Percentiles rank a stretch among this genome's conserved stretches.
Conservation (phyloP, 2,888 invertebrate genomes). For the Calliopum simillimum region DNA sequence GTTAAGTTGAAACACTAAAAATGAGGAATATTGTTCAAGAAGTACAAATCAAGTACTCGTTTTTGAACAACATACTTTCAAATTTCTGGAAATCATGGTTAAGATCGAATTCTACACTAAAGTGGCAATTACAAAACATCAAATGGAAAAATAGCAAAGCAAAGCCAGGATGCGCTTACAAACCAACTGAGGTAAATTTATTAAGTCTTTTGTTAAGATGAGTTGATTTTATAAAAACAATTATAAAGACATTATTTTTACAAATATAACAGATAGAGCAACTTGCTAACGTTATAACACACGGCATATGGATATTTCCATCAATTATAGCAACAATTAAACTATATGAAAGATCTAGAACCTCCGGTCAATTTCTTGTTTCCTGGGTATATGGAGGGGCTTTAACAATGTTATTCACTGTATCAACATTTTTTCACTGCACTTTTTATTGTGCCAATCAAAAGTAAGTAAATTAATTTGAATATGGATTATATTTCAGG, state of each 20-base stretch:
- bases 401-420: constrained; percentile 84
- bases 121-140: constrained; percentile 65
- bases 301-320: constrained; percentile 89
- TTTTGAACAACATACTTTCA: constrained; percentile 60
- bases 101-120: constrained; percentile 57
- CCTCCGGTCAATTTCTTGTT: constrained; percentile 81
- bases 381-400: constrained; percentile 89
- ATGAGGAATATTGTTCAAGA: constrained; percentile 58
- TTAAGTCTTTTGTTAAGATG: no score
- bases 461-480: constrained; percentile 65
- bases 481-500: constrained; percentile 29
- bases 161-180: constrained; percentile 81
- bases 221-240: background rate
- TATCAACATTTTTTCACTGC: constrained; percentile 91
- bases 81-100: constrained; percentile 62
- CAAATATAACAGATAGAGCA: constrained; percentile 77
- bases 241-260: background rate
- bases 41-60: constrained; percentile 62
- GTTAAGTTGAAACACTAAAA: constrained; percentile 12
- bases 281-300: constrained; percentile 90
- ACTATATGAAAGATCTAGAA: constrained; percentile 79
- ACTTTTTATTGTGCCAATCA: constrained; percentile 79
- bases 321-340: constrained; percentile 83
- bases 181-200: constrained; percentile 76
- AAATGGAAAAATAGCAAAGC: constrained; percentile 87